Base-by-base conservation (phyloP, 2,888 invertebrate species). In the Xylota sylvarum region DNA sequence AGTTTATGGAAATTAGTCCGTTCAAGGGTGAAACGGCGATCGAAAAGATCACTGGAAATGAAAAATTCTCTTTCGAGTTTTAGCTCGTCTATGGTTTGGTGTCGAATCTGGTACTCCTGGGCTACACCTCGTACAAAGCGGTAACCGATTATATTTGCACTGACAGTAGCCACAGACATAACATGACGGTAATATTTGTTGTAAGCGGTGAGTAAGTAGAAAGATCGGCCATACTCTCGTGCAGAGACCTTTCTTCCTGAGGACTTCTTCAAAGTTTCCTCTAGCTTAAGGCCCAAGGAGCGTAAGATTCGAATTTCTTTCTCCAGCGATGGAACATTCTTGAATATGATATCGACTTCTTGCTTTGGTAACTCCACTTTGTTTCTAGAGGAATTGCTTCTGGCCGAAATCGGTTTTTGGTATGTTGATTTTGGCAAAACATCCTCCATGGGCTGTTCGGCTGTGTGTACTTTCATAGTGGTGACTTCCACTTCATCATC, bases 301-400 rank as follows among this genome's bases (percentile, higher is more conserved):
- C 89, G 89, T 17, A 92, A 78, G 48, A 90, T 83, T 10, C 87
- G 74, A 12, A 91, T 91, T 81, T 91, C 91, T 0, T 89, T 90
- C 56, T 91, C 90, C 50, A 92, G 62, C 0, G 90, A 88, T 0
- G 91, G 90, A 10, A 91, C 89, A 56, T 90, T 92, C 82, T 90
- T 89, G 64, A 89, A 90, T 2, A 90, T 89, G 7, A 89, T 72
- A 23, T 91, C 90, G 2, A 91, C 87, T n/a, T 90, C 88, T 9
- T 79, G 74, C 2, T 87, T 85, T 2, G 74, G 79, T 0, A 48
- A 17, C 12, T 43, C 43, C 6, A 3, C 0, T 12, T 19, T 19
- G 10, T 12, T 2, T 10, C 7, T 67, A 5, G 43, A 23, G 5
- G 37, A n/a, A 35, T 52, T 3, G 5, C 3, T 37, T 43, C 52